Evolutionary conservation across 2,797 vertebrate genomes (phyloP), one percentile per base, ranked within the genome.

Genomic region (Nasua narica): DNA sequence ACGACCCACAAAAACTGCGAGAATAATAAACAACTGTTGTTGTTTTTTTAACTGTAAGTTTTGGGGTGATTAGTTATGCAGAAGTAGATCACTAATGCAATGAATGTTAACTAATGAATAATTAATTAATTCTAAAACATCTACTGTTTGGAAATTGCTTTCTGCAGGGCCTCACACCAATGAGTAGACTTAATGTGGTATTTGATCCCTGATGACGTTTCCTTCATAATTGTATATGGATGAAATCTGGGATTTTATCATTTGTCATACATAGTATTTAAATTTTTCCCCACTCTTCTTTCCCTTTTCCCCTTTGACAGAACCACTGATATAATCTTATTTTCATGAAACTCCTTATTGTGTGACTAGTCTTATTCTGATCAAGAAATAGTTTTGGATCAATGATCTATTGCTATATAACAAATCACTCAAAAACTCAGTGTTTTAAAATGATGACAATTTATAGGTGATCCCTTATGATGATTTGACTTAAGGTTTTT

Each of bases 91-190:
- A 77, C 23, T 81, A 93, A 74, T 76, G 32, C 40, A 93, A 60
- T 86, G 54, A 94, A 3, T 91, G 78, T 83, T 69, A 83, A 60
- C 21, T 50, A 86, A 90, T 89, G 70, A 95, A 87, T 90, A 83
- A 62, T 69, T 62, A 25, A 87, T 86, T 87, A 83, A 67, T 93
- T 94, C 84, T 70, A 21, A 43, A 83, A 92, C 18, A 58, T 58
- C 32, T 62, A 27, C 19, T 60, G 2, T 93, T 96, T 95, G 48
- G n/a, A 94, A 95, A 62, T 29, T 94, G 32, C 81, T 90, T 94
- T 86, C 32, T 95, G 27, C 62, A 60, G 46, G 72, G 23, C 43
- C 18, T 29, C 43, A 72, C 37, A 69, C 32, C 69, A 76, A 62
- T 69, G 21, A 92, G 40, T 87, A 86, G n/a, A 89, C 70, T 89